Percentiles rank a stretch among this genome's conserved stretches.
Conservation (phyloP, 2,888 invertebrate species). For the Toxonevra muliebris region DNA sequence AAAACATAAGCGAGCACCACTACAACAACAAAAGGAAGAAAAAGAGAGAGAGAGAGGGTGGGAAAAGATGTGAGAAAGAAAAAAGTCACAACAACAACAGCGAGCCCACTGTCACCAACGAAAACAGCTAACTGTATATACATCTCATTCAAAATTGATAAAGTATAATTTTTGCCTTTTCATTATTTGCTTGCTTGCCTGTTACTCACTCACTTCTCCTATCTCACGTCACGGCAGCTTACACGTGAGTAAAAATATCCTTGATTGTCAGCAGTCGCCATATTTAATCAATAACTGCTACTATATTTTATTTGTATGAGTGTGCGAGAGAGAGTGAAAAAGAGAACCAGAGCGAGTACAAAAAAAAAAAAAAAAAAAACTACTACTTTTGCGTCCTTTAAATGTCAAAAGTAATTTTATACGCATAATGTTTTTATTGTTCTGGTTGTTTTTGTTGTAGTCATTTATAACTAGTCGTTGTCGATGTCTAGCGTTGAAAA, state of each 20-base stretch:
- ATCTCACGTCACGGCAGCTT: no score
- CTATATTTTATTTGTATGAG: neutral
- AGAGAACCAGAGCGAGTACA: neutral
- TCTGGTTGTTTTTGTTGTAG: neutral
- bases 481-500: slow-evolving; percentile 20
- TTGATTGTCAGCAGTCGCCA: slow-evolving; percentile 5
- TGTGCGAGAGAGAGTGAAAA: slow-evolving; percentile 1
- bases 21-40: no score
- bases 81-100: no score
- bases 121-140: no score
- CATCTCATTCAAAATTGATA: neutral
- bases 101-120: no score
- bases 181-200: neutral
- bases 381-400: slow-evolving; percentile 25
- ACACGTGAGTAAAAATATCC: no score
- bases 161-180: neutral
- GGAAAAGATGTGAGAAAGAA: no score
- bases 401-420: slow-evolving; percentile 27
- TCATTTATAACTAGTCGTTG: neutral
- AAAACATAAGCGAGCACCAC: no score
- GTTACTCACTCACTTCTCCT: no score
- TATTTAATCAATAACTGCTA: slow-evolving; percentile 35
- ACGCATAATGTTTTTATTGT: slow-evolving; percentile 15
- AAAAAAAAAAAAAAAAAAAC: neutral
- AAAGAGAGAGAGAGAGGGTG: no score